Conservation (phyloP, 2,888 invertebrate genomes). For the Stegana nigrithorax region DNA sequence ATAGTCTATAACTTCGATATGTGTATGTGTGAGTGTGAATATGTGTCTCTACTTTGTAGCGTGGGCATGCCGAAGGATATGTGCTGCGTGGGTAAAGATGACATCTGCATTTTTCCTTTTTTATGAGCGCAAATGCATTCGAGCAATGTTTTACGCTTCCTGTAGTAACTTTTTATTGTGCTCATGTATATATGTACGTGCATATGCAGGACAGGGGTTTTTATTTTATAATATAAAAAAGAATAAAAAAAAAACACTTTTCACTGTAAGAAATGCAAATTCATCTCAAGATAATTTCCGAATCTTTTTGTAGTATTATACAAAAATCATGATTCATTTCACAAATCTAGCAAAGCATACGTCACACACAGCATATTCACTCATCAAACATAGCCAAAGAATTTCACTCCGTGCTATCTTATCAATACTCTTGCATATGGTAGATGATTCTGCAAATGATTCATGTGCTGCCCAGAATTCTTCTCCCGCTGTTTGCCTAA, state of each 20-base stretch:
- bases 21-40: too few species aligned
- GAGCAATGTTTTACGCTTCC: not conserved
- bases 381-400: too few species aligned
- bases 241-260: not conserved
- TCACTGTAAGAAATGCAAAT: not conserved
- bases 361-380: too few species aligned
- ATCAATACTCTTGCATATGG: too few species aligned
- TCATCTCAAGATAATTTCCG: too few species aligned
- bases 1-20: not conserved
- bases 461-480: too few species aligned
- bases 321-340: not conserved
- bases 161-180: not conserved
- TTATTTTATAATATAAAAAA: too few species aligned
- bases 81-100: not conserved
- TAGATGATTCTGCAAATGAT: too few species aligned
- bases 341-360: too few species aligned
- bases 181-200: not conserved
- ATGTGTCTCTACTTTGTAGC: not conserved
- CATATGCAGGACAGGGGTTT: not conserved
- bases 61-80: too few species aligned
- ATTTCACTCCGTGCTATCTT: too few species aligned
- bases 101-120: constrained; percentile 2
- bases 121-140: not conserved
- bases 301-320: not conserved
- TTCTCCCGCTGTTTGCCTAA: too few species aligned